Evolutionary conservation across 2,797 vertebrate species (phyloP), one percentile per base, ranked within the genome.

Genomic region (Pantherophis alleghaniensis): DNA sequence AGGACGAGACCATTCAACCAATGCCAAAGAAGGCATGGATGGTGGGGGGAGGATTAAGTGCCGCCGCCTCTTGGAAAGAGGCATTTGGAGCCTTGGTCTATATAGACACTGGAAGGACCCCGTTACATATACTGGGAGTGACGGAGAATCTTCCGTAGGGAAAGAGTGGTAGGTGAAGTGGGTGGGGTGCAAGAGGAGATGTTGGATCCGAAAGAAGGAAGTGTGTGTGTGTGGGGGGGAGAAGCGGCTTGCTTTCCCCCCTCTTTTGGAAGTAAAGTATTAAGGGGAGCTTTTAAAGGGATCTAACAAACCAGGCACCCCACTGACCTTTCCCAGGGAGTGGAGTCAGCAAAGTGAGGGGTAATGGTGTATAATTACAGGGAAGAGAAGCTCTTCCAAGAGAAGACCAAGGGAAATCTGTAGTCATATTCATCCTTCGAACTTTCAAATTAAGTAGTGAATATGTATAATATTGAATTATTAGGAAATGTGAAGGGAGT

Each of bases 241-340:
- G 22, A 1, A 28, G 13, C 56, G 1, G 28, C 13, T 74, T 0
- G 42, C 61, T 18, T 53, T 22, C 87, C 32, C 86, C 86, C 28
- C 12, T 66, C 63, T 32, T 37, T n/a, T 5, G 14, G 13, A 90
- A 60, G 86, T 59, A 87, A 18, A 93, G 66, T 87, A 60, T 89
- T 42, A 90, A 90, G 42, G 37, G 12, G 14, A 89, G 86, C 6
- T 53, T 59, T 59, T 55, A 55, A 86, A 91, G 37, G 37, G 47
- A 61, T 90, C 66, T 16, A 12, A 91, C 28, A 37, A 28, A 60
- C 37, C 47, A 13, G 2, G n/a, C 10, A 11, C 26, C 7, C 37
- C 55, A 11, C 13, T 56, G 91, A 88, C 91, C 90, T 92, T 94
- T 53, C 60, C 69, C 57, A 47, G 61, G n/a, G 42, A 87, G 69